A percentile compares a stretch with the other conserved stretches of the same genome.
Conservation (phyloP, 2,797 vertebrate genomes). For the Mormyrops attenuatus region DNA sequence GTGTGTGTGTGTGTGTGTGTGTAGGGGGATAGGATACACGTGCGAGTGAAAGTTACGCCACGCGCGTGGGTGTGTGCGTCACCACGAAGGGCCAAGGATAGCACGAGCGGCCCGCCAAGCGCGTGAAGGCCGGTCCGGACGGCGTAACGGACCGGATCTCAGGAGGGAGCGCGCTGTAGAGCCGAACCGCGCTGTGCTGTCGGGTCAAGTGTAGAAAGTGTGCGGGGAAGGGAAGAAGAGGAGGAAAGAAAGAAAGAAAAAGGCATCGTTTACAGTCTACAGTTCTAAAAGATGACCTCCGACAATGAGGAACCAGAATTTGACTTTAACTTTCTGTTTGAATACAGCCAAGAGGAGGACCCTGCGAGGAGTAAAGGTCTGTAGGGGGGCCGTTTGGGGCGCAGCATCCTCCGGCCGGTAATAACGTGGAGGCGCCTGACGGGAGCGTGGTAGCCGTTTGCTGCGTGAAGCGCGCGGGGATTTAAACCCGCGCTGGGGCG, state of each 20-base stretch:
- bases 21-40: constrained; percentile 8
- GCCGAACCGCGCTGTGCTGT: neutral
- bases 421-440: neutral
- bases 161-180: neutral
- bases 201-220: neutral
- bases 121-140: constrained; percentile 36
- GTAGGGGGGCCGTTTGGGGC: constrained; percentile 43
- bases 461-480: neutral
- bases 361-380: constrained; percentile 55
- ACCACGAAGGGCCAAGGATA: neutral
- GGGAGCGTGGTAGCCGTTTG: neutral
- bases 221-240: too few relatives aligned
- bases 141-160: neutral
- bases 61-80: constrained; percentile 34
- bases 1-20: neutral
- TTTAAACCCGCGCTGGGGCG: neutral
- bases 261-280: neutral
- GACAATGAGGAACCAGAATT: constrained; percentile 73
- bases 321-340: constrained; percentile 80
- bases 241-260: constrained; percentile 31
- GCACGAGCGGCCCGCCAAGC: constrained; percentile 32
- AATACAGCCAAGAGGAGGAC: constrained; percentile 68
- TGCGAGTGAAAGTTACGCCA: constrained; percentile 43
- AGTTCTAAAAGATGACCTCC: constrained; percentile 63
- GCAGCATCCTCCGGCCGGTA: neutral